Evolutionary conservation across 2,797 vertebrate species (phyloP).

Genomic region (Cynodonichthys magdalenae): DNA sequence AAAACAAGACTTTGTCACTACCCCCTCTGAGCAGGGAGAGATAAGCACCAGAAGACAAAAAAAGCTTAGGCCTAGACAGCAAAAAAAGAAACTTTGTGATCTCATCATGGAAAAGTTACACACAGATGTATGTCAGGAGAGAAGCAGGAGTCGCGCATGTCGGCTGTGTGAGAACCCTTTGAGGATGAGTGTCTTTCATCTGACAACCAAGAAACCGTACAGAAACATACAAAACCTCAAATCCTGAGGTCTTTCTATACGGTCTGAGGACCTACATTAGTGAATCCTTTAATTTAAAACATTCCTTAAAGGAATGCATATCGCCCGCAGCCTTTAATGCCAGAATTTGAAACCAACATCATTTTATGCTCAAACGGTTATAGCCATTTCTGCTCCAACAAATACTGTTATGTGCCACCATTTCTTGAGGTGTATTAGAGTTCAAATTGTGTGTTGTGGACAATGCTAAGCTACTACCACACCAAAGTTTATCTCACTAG

Average conservation of each 20-base stretch:
- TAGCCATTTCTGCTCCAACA: too few species aligned
- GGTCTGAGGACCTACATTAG: constrained; percentile 32
- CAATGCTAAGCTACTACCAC: too few species aligned
- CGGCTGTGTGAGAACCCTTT: constrained; percentile 68
- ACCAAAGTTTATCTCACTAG: too few species aligned
- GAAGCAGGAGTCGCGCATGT: constrained; percentile 54
- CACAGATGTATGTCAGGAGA: constrained; percentile 58
- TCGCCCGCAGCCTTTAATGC: too few species aligned
- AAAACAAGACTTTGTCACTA: constrained; percentile 65
- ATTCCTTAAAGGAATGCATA: too few species aligned
- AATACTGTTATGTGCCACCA: too few species aligned
- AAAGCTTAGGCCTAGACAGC: constrained; percentile 29
- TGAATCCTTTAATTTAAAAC: constrained; percentile 46
- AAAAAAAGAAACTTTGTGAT: constrained; percentile 40
- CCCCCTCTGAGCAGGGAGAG: constrained; percentile 27
- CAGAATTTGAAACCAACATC: too few species aligned
- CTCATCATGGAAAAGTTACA: constrained; percentile 64
- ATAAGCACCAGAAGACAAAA: constrained; percentile 68
- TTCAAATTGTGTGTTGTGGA: too few species aligned
- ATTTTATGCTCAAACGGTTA: too few species aligned
- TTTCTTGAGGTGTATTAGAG: too few species aligned
- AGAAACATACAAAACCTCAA: constrained; percentile 61
- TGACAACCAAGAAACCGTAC: constrained; percentile 62
- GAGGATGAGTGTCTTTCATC: constrained; percentile 76
- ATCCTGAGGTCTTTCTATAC: constrained; percentile 24